Evolutionary conservation across 2,888 invertebrate species (phyloP).

Genomic region (Blomia tropicalis): DNA sequence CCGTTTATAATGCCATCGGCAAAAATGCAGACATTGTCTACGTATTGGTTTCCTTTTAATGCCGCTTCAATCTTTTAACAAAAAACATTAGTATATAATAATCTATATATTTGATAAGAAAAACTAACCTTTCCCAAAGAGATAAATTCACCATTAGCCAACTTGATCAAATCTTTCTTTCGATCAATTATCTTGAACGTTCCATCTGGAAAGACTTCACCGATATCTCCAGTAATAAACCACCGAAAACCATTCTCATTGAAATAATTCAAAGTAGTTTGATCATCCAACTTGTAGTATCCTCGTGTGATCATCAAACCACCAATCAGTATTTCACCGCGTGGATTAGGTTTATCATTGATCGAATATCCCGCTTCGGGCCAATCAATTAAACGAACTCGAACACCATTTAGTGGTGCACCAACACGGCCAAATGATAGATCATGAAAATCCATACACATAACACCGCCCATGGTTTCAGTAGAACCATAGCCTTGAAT

Average conservation of each 20-base stretch:
- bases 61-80: conserved; percentile 51
- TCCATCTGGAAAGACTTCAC: conserved; percentile 80
- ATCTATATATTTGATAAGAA: not conserved
- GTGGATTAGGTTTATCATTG: conserved; percentile 64
- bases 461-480: conserved; percentile 73
- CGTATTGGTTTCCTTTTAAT: conserved; percentile 75
- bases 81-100: not conserved
- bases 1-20: conserved; percentile 69
- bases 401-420: conserved; percentile 64
- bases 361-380: conserved; percentile 78
- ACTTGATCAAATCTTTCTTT: conserved; percentile 74
- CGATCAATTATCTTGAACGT: conserved; percentile 68
- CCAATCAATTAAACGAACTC: conserved; percentile 76
- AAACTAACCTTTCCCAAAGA: conserved; percentile 62
- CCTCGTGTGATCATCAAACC: conserved; percentile 85
- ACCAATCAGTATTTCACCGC: conserved; percentile 67
- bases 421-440: conserved; percentile 70
- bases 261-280: conserved; percentile 55
- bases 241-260: conserved; percentile 62
- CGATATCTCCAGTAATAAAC: conserved; percentile 96
- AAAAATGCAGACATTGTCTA: conserved; percentile 94
- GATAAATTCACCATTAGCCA: conserved; percentile 94
- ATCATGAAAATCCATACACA: conserved; percentile 40
- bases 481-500: conserved; percentile 92
- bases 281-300: conserved; percentile 63